Percentiles rank a stretch among this genome's conserved stretches.
These are phyloP conservation scores for Bufo bufo DNA, from an alignment of 2,113 vertebrate species.

Conservation along the genomic window DNA sequence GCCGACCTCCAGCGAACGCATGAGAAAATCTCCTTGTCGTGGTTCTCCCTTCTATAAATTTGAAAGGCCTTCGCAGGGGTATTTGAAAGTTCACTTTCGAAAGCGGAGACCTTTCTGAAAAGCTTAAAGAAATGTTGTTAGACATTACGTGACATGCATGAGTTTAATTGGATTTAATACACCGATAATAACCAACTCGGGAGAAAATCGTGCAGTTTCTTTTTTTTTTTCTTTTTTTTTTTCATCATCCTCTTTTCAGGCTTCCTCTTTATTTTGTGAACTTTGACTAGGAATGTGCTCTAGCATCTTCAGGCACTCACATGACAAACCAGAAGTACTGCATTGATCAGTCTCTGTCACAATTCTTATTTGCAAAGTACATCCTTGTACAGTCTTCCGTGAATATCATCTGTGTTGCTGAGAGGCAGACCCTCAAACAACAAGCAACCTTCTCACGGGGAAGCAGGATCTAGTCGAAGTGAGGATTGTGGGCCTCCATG, in stretches of 20 bases:
- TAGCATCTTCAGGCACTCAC: conserved; percentile 29
- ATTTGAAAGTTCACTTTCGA: too few species aligned
- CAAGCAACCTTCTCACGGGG: background rate
- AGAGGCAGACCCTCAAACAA: background rate
- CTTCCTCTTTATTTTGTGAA: conserved; percentile 39
- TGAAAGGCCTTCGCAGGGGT: too few species aligned
- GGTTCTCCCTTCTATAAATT: too few species aligned
- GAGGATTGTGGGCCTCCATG: background rate
- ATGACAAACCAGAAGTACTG: conserved; percentile 45
- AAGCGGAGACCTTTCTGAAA: too few species aligned
- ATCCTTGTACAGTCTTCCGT: background rate
- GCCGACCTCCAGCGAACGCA: too few species aligned
- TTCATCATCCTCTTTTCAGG: background rate
- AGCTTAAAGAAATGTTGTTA: background rate
- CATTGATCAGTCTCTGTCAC: conserved; percentile 51
- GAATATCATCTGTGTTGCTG: background rate
- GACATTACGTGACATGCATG: background rate
- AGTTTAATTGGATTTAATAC: background rate
- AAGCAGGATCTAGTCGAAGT: background rate
- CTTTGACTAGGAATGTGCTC: conserved; percentile 36
- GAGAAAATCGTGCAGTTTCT: background rate
- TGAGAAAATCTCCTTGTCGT: too few species aligned
- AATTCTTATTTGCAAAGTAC: background rate
- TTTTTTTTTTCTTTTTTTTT: background rate
- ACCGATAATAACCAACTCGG: background rate